Evolutionary conservation across 2,888 invertebrate species (phyloP), one percentile per base, ranked within the genome.

Genomic region (Unio delphinus): DNA sequence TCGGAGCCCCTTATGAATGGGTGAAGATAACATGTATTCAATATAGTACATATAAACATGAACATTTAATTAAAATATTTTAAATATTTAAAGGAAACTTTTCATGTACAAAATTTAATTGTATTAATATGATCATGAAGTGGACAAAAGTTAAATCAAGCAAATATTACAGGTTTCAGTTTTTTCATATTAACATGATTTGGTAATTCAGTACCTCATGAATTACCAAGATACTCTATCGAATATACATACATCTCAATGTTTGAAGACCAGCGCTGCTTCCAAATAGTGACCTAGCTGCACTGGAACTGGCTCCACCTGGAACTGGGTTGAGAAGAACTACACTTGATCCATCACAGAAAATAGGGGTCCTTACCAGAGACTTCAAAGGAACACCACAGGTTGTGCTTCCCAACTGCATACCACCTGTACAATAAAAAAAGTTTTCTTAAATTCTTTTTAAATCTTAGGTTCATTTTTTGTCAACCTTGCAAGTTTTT

Each of bases 201-300:
- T 55, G 55, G 64, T 63, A 55, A 45, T 45, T n/a, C 8, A 61
- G n/a, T 45, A 54, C 26, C 5, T 61, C 62, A 63, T 63, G 23
- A 23, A 20, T 23, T 23, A 23, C 23, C 23, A 23, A 23, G 3
- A 26, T 30, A n/a, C 20, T 18, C 59, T n/a, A 55, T 18, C 6
- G 54, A 26, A 61, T 34, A 57, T 20, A 74, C 85, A 85, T 76
- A 89, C 89, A 82, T 80, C 89, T 79, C 6, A 88, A 74, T 65
- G 82, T 80, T 15, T 87, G 83, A 5, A 88, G 76, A 66, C 85
- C 80, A 45, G 85, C 80, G 15, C 85, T 85, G 63, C 86, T 86
- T 3, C 89, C 89, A 81, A 89, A 89, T 75, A 89, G 83, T 11
- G 88, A 88, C 15, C 89, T 72, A 0, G 87, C 81, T 6, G 87